Conservation (phyloP, 1,140 invertebrate genomes). For the honey bee (Apis mellifera) region DNA sequence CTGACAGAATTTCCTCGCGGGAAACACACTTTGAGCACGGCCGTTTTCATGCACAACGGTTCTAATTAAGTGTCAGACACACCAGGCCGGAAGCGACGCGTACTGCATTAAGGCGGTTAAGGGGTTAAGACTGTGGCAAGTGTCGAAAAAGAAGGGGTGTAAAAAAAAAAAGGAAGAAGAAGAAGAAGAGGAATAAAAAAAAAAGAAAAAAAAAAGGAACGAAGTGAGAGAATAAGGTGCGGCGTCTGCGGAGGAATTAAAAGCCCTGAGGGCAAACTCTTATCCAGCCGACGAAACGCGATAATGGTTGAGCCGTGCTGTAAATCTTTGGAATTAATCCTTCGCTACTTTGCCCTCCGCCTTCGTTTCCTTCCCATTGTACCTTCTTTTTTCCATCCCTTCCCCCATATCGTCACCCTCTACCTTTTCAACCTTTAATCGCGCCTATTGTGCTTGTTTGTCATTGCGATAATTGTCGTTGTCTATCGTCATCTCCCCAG, state of each 20-base stretch:
- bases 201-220: conserved; percentile 6
- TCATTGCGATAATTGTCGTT: not conserved
- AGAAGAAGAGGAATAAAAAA: conserved; percentile 18
- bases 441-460: conserved; percentile 4
- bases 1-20: conserved; percentile 29
- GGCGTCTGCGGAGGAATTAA: conserved; percentile 62
- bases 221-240: conserved; percentile 37
- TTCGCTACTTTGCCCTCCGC: conserved; percentile 42
- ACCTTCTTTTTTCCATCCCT: conserved; percentile 8
- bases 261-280: conserved; percentile 64
- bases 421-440: conserved; percentile 19
- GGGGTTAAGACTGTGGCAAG: conserved; percentile 59
- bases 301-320: conserved; percentile 66
- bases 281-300: conserved; percentile 68
- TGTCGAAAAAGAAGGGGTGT: conserved; percentile 37
- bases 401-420: conserved; percentile 26
- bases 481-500: not conserved
- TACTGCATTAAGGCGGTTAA: conserved; percentile 66
- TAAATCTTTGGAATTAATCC: conserved; percentile 69
- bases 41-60: conserved; percentile 58
- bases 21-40: conserved; percentile 41
- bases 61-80: conserved; percentile 67
- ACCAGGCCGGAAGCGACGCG: conserved; percentile 57
- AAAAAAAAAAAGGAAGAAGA: conserved; percentile 13
- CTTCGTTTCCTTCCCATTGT: conserved; percentile 41